Evolutionary conservation across 2,888 invertebrate species (phyloP).

Genomic region (Trachelus iudaicus): DNA sequence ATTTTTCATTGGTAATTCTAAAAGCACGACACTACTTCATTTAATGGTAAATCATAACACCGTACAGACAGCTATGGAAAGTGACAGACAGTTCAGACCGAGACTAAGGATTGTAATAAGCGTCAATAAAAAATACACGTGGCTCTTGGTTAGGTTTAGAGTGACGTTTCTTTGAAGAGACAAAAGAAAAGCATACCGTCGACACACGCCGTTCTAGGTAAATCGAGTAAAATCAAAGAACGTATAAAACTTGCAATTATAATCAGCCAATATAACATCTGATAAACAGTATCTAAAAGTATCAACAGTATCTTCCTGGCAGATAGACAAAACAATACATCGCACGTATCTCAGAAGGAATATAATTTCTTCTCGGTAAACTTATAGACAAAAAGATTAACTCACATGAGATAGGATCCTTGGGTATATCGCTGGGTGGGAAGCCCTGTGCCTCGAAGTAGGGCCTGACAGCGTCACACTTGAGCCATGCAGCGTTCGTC

Average conservation of each 20-base stretch:
- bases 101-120: neutral
- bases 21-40: neutral
- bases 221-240: neutral
- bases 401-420: conserved; percentile 69
- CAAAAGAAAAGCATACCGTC: neutral
- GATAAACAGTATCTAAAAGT: neutral
- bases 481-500: conserved; percentile 51
- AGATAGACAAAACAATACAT: neutral
- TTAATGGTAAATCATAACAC: neutral
- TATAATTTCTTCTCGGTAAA: neutral
- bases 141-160: neutral
- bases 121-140: neutral
- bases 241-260: neutral
- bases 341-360: neutral
- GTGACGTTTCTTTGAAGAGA: neutral
- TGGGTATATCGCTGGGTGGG: conserved; percentile 67
- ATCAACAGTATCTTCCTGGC: neutral
- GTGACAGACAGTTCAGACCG: neutral
- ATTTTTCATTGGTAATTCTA: neutral
- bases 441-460: conserved; percentile 68
- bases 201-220: neutral
- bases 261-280: neutral
- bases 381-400: conserved; percentile 26
- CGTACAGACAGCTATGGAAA: neutral
- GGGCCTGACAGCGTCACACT: conserved; percentile 67